Evolutionary conservation across 2,888 invertebrate species (phyloP).

Genomic region (Neoitamus cyanurus): DNA sequence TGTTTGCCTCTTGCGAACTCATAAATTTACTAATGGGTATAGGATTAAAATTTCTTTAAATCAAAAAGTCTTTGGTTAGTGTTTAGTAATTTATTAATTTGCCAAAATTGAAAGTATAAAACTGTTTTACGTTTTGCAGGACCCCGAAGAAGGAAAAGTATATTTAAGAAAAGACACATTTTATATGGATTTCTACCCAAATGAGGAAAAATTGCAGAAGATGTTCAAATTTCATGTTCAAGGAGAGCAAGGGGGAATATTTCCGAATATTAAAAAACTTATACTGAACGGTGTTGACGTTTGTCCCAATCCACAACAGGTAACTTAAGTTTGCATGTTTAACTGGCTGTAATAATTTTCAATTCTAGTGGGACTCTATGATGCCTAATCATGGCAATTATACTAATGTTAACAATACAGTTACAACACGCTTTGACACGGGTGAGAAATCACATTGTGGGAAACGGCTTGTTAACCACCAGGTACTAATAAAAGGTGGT

Average conservation of each 20-base stretch:
- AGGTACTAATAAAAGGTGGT: conserved; percentile 62
- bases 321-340: too few species aligned
- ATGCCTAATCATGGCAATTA: too few species aligned
- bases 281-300: conserved; percentile 46
- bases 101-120: neutral
- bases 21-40: too few species aligned
- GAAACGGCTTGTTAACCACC: conserved; percentile 40
- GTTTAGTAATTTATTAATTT: too few species aligned
- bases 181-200: conserved; percentile 36
- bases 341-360: too few species aligned
- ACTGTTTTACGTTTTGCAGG: neutral
- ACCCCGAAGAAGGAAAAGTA: conserved; percentile 35
- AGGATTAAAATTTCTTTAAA: too few species aligned
- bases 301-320: conserved; percentile 40
- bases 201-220: neutral
- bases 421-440: too few species aligned
- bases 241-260: conserved; percentile 20
- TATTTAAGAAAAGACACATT: neutral
- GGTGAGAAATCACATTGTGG: too few species aligned
- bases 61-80: too few species aligned
- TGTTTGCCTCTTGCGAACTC: too few species aligned
- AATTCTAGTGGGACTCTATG: neutral
- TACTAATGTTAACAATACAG: too few species aligned
- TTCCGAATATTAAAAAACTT: conserved; percentile 40
- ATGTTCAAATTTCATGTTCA: conserved; percentile 42